Conservation (phyloP, 2,113 vertebrate species). For the Thymallus thymallus region DNA sequence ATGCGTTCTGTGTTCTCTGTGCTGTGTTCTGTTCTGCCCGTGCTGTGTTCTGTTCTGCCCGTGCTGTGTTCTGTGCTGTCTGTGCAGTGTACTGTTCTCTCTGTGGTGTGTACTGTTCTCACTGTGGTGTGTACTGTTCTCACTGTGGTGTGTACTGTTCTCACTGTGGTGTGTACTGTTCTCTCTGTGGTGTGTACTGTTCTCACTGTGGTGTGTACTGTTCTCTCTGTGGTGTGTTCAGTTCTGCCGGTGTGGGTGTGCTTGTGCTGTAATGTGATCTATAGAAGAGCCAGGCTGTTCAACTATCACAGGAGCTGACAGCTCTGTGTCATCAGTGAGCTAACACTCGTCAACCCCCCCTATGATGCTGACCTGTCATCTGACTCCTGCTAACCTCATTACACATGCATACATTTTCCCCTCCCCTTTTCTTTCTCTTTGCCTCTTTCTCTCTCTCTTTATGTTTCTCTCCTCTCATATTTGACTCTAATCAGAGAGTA, state of each 20-base stretch:
- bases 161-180: too few species aligned
- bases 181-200: too few species aligned
- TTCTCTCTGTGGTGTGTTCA: too few species aligned
- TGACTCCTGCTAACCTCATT: conserved; percentile 23
- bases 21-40: too few species aligned
- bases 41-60: too few species aligned
- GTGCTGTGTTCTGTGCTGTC: too few species aligned
- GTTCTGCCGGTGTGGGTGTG: not conserved
- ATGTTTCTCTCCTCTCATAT: conserved; percentile 31
- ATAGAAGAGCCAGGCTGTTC: conserved; percentile 22
- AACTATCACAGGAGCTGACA: conserved; percentile 34
- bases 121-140: too few species aligned
- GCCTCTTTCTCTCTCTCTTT: not conserved
- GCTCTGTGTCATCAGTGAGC: conserved; percentile 29
- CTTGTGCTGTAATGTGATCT: conserved; percentile 43
- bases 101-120: too few species aligned
- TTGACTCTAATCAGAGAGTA: conserved; percentile 59
- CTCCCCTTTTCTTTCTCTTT: not conserved
- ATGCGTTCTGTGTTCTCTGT: too few species aligned
- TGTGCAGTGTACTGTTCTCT: too few species aligned
- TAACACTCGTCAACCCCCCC: conserved; percentile 32
- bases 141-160: too few species aligned
- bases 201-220: too few species aligned
- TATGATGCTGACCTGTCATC: conserved; percentile 3
- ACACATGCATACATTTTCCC: conserved; percentile 12